Evolutionary conservation across 2,113 vertebrate genomes (phyloP).

Genomic region (Sebastes schlegelii): DNA sequence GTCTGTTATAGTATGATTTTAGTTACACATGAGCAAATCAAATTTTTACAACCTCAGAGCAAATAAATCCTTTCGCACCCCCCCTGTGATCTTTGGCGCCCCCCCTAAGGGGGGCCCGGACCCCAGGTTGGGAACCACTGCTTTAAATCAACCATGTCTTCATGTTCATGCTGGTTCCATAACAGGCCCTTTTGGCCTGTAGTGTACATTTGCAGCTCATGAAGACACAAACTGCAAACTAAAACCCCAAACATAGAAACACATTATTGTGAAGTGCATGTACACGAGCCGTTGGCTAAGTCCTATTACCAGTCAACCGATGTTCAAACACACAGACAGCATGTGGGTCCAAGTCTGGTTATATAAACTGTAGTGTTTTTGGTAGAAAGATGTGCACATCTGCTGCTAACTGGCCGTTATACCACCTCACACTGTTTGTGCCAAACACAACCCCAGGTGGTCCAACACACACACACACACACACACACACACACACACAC

Average conservation of each 20-base stretch:
- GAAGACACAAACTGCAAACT: not conserved
- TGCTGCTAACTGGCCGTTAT: slow-evolving; percentile 57
- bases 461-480: slow-evolving; percentile 23
- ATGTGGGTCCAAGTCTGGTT: slow-evolving; percentile 46
- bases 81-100: too few species aligned
- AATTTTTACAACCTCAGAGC: too few species aligned
- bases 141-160: too few species aligned
- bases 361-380: slow-evolving; percentile 55
- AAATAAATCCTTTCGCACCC: too few species aligned
- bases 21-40: too few species aligned
- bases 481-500: slow-evolving; percentile 1
- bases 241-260: too few species aligned
- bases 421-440: slow-evolving; percentile 35
- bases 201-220: not conserved
- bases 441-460: slow-evolving; percentile 46
- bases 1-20: too few species aligned
- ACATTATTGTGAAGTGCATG: not conserved
- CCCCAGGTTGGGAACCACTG: too few species aligned
- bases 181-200: too few species aligned
- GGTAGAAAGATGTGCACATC: slow-evolving; percentile 55
- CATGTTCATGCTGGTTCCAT: too few species aligned
- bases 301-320: slow-evolving; percentile 6
- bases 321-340: slow-evolving; percentile 10
- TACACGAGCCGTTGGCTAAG: not conserved
- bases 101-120: too few species aligned